phyloP scores from a whole-genome alignment of 1,140 invertebrate genomes.

The Calosoma granatense region DNA sequence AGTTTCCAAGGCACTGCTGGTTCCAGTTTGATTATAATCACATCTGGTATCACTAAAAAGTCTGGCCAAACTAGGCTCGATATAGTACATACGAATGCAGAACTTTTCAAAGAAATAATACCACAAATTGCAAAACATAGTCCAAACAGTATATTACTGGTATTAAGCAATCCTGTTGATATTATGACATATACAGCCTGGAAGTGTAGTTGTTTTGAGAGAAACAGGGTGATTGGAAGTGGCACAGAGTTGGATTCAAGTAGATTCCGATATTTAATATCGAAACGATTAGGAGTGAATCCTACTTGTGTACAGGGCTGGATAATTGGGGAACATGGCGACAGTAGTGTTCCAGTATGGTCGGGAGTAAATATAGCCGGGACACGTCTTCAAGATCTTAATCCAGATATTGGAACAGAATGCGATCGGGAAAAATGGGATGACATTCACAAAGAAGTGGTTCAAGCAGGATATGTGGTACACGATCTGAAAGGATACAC shows the following conservation, averaged over 20 bases:
- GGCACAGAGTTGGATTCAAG: constrained; percentile 51
- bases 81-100: background rate
- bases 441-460: background rate
- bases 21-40: background rate
- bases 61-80: background rate
- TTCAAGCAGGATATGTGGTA: background rate
- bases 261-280: constrained; percentile 47
- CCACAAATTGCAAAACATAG: constrained; percentile 44
- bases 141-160: constrained; percentile 46
- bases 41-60: background rate
- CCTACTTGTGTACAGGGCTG: constrained; percentile 42
- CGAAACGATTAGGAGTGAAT: constrained; percentile 43
- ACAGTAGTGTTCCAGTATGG: constrained; percentile 53
- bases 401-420: background rate
- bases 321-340: constrained; percentile 54
- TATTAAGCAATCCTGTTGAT: constrained; percentile 54
- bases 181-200: constrained; percentile 51
- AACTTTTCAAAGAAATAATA: background rate
- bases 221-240: constrained; percentile 45
- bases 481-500: background rate
- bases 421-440: background rate
- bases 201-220: constrained; percentile 51
- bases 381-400: constrained; percentile 38
- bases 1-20: background rate
- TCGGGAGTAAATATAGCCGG: constrained; percentile 51